phyloP scores from a whole-genome alignment of 1,140 invertebrate species.

The Paraescarpia echinospica region DNA sequence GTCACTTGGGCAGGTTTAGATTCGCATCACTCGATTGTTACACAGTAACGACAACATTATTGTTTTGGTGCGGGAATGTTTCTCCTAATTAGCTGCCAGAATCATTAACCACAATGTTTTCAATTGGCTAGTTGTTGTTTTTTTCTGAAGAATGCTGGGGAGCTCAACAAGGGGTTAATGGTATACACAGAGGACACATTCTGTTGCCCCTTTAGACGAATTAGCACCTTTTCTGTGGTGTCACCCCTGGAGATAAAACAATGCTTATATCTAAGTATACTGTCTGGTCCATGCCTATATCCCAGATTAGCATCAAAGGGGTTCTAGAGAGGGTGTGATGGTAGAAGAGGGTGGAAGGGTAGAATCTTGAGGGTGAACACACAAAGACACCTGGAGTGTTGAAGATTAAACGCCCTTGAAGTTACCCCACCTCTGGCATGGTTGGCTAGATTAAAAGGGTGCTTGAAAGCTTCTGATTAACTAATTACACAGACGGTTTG shows the following conservation, averaged over 20 bases:
- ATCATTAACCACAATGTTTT: neutral
- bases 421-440: neutral
- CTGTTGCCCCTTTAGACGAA: neutral
- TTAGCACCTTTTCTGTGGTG: neutral
- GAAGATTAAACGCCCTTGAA: neutral
- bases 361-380: neutral
- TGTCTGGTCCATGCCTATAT: neutral
- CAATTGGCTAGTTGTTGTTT: neutral
- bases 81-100: neutral
- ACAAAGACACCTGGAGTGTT: neutral
- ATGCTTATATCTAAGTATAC: neutral
- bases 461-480: neutral
- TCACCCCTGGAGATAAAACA: neutral
- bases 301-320: neutral
- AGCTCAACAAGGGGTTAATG: neutral
- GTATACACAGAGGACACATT: neutral
- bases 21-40: neutral
- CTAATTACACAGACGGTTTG: neutral
- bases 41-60: neutral
- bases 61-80: neutral
- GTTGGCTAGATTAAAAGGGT: neutral
- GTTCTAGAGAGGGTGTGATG: neutral
- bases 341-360: neutral
- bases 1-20: too few relatives aligned
- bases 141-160: neutral